These are phyloP conservation scores for Dromaius novaehollandiae DNA, from an alignment of 2,113 vertebrate species.

Conservation along the genomic window DNA sequence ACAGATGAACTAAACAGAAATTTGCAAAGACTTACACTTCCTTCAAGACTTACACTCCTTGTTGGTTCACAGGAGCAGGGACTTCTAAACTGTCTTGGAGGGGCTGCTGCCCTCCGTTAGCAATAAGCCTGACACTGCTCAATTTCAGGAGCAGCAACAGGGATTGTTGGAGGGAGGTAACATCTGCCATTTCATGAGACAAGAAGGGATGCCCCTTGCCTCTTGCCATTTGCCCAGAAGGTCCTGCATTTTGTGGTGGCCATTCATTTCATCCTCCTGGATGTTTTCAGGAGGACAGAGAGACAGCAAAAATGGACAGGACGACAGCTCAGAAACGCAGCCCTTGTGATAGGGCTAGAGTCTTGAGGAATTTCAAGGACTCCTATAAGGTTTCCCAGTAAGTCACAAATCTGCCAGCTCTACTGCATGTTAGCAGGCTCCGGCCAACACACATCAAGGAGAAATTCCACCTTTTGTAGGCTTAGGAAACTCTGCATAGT, in stretches of 20 bases:
- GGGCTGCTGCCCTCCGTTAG: background rate
- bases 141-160: background rate
- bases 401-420: background rate
- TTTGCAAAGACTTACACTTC: background rate
- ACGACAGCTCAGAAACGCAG: background rate
- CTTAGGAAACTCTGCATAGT: background rate
- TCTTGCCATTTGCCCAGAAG: background rate
- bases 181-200: background rate
- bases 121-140: background rate
- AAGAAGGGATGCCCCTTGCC: background rate
- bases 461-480: background rate
- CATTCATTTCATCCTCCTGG: background rate
- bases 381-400: background rate
- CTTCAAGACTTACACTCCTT: background rate
- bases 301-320: background rate
- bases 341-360: background rate
- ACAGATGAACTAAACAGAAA: background rate
- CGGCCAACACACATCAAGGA: accelerated
- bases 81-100: background rate
- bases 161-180: background rate
- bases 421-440: background rate
- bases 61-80: background rate
- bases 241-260: background rate
- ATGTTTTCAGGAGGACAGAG: background rate
- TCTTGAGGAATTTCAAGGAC: background rate